Base-by-base conservation (phyloP, 2,113 vertebrate genomes). In the Pygoscelis antarcticus region DNA sequence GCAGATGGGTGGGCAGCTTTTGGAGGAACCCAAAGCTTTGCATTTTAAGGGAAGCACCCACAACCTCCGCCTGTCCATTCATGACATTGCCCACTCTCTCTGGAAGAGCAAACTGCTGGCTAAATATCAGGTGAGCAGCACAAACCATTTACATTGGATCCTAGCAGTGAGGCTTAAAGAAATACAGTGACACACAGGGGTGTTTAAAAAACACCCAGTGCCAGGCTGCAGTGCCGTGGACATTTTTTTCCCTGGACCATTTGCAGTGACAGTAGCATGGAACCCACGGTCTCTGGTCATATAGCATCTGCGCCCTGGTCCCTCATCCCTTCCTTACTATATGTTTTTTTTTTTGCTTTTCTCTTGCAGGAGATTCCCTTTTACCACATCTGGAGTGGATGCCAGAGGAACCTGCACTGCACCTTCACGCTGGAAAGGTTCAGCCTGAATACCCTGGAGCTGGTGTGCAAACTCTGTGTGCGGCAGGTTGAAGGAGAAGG, bases 81-180 rank as follows among this genome's bases (percentile, higher is more conserved):
- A 99, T 6, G 99, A 99, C 13, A 97, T 99, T 49, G 97, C 99
- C 58, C 99, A 99, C 95, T 98, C 99, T 64, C 98, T 99, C 80
- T 99, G 99, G 99, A 99, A 99, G 97, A 99, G 99, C 98, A 99
- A 99, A 96, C 95, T 99, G 82, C 97, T 99, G 84, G 99, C 99
- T 69, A 99, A 99, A 92, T 99, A 99, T 92, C 99, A 99, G 99
- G 99, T 99, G 97, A 98, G 95, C 20, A 40, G n/a, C 32, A 44
- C 27, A 54, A 49, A 81, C 36, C 61, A 16, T 70, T 66, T 49
- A 21, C 17, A 6, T 7, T 60, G 23, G 26, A 62, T 52, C 20
- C 46, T 62, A 66, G 36, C 14, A 40, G 52, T 27, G 58, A 79
- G 25, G 8, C 16, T 71, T 89, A 47, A 85, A 86, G 57, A 87